These are phyloP conservation scores for Ophthalmolycus amberensis DNA, from an alignment of 2,113 vertebrate species.

Conservation along the genomic window DNA sequence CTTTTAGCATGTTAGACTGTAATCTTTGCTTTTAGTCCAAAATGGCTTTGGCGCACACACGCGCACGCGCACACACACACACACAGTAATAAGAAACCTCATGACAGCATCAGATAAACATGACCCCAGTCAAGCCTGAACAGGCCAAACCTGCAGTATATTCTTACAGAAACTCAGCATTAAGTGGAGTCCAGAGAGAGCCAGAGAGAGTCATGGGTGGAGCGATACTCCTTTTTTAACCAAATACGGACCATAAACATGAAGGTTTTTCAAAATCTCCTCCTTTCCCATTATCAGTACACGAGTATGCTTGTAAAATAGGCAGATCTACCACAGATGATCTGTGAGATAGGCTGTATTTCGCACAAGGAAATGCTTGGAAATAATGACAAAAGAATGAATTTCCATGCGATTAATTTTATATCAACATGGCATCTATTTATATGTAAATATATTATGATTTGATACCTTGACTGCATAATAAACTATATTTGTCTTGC, in stretches of 20 bases:
- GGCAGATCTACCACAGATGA: neutral
- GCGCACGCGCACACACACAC: neutral
- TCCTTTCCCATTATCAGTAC: neutral
- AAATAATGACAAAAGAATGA: no score
- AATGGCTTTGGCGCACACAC: neutral
- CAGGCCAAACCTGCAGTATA: neutral
- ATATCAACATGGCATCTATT: neutral
- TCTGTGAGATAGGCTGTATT: neutral
- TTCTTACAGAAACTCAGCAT: neutral
- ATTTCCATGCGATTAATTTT: no score
- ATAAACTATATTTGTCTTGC: neutral
- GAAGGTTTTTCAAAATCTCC: neutral
- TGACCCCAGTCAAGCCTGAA: neutral
- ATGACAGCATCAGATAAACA: conserved; percentile 13
- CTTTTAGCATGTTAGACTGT: neutral
- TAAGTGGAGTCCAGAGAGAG: neutral
- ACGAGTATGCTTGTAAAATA: neutral
- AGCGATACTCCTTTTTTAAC: neutral
- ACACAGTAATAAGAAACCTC: conserved; percentile 7
- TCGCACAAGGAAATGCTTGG: neutral
- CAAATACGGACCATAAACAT: neutral
- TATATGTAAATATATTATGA: neutral
- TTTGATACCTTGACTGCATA: neutral
- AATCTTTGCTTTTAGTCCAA: neutral
- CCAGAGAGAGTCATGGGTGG: neutral